phyloP scores from a whole-genome alignment of 2,888 invertebrate genomes.

The Pocota personata region DNA sequence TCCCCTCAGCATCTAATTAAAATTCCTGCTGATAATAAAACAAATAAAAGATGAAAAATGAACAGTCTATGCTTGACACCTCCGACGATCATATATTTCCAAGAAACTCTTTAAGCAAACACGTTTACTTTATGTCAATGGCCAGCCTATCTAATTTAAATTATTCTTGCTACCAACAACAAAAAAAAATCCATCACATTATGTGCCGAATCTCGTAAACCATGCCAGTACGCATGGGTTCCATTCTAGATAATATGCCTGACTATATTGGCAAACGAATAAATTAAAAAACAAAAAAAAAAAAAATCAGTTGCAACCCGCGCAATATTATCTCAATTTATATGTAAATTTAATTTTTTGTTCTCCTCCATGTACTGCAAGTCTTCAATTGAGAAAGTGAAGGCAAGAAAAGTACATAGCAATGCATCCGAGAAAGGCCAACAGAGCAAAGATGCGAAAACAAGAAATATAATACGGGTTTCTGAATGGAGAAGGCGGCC shows the following conservation, averaged over 20 bases:
- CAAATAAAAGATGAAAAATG: neutral
- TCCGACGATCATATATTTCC: neutral
- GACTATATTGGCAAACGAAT: conserved; percentile 47
- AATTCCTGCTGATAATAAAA: neutral
- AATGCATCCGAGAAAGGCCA: conserved; percentile 52
- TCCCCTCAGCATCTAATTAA: neutral
- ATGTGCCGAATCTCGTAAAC: conserved; percentile 25
- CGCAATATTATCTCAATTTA: conserved; percentile 67
- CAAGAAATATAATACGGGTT: conserved; percentile 12
- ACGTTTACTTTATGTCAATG: conserved; percentile 29
- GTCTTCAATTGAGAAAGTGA: conserved; percentile 46
- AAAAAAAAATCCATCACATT: conserved; percentile 16
- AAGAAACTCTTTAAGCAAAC: conserved; percentile 1
- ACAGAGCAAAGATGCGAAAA: conserved; percentile 27
- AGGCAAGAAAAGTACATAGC: conserved; percentile 19
- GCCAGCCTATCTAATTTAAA: conserved; percentile 28
- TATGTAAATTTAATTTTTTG: conserved; percentile 57
- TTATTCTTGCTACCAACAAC: neutral
- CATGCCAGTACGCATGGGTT: conserved; percentile 7
- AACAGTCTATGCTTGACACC: neutral
- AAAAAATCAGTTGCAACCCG: conserved; percentile 39
- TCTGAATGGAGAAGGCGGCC: neutral
- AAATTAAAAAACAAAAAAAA: conserved; percentile 42
- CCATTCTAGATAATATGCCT: conserved; percentile 8
- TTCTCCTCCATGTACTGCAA: neutral